Conservation (phyloP, 2,113 vertebrate genomes). For the Pongo abelii region DNA sequence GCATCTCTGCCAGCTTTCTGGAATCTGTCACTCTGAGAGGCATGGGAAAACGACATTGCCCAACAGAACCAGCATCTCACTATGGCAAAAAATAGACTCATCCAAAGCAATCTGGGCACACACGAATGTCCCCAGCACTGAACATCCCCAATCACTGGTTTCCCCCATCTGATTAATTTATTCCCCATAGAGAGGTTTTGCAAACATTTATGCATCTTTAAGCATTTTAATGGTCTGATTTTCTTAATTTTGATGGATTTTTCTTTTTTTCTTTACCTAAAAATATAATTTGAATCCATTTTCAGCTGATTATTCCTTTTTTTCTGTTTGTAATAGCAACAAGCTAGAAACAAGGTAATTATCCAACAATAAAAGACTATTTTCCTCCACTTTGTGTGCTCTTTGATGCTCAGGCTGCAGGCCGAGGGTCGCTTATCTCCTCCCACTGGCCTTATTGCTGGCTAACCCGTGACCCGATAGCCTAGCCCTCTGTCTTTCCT, state of each 20-base stretch:
- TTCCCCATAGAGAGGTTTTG: background rate
- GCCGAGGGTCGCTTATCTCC: background rate
- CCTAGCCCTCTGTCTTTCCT: background rate
- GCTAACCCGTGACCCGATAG: background rate
- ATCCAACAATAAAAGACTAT: background rate
- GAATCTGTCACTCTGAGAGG: background rate
- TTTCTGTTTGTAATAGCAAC: background rate
- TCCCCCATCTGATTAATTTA: background rate
- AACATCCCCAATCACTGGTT: background rate
- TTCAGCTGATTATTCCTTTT: background rate
- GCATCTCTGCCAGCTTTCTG: slow-evolving; percentile 33
- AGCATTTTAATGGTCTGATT: background rate
- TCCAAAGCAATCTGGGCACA: slow-evolving; percentile 10
- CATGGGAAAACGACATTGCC: background rate
- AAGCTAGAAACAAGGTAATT: background rate
- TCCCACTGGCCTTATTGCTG: background rate
- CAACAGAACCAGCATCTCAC: slow-evolving; percentile 9
- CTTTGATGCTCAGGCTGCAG: background rate
- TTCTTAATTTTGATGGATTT: background rate
- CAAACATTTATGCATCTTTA: background rate
- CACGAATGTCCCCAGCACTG: background rate
- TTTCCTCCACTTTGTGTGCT: background rate
- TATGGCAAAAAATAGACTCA: background rate
- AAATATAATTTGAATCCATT: slow-evolving; percentile 14
- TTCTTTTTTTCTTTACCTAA: background rate